Evolutionary conservation across 1,140 invertebrate species (phyloP).

Genomic region (Apis dorsata): DNA sequence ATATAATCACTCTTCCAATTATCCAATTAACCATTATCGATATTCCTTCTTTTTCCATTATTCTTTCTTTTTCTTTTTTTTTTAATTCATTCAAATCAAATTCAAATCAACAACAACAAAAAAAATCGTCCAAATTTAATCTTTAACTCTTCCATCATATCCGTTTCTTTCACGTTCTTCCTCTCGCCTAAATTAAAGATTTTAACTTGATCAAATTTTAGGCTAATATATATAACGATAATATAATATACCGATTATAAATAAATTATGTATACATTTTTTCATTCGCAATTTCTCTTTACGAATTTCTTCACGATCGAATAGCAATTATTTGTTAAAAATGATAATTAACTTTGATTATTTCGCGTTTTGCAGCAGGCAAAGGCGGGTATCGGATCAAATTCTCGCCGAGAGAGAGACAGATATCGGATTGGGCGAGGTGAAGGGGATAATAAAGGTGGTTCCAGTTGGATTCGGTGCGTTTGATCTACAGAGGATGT

Average conservation of each 20-base stretch:
- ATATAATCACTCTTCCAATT: too few relatives aligned
- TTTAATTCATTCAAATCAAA: background rate
- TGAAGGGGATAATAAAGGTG: constrained; percentile 80
- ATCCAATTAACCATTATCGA: background rate
- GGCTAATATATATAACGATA: too few relatives aligned
- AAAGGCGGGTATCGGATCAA: constrained; percentile 85
- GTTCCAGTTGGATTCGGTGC: constrained; percentile 81
- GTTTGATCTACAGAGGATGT: constrained; percentile 81
- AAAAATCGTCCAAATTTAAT: too few relatives aligned
- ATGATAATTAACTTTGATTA: background rate
- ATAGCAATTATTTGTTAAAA: background rate
- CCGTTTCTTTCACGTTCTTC: too few relatives aligned
- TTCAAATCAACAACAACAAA: too few relatives aligned
- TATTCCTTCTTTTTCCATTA: background rate
- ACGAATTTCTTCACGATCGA: background rate
- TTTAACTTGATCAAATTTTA: too few relatives aligned
- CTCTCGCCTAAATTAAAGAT: too few relatives aligned
- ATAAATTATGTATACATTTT: too few relatives aligned
- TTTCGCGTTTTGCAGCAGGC: constrained; percentile 74
- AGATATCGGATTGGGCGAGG: constrained; percentile 80
- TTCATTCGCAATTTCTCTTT: background rate
- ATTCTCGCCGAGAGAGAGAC: constrained; percentile 84
- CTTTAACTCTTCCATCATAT: background rate
- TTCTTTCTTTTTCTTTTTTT: background rate
- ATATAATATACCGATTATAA: too few relatives aligned